A percentile compares a stretch with the other conserved stretches of the same genome.
Evolutionary conservation across 2,797 vertebrate species (phyloP).

Genomic region (Phrynocephalus vlangalii): DNA sequence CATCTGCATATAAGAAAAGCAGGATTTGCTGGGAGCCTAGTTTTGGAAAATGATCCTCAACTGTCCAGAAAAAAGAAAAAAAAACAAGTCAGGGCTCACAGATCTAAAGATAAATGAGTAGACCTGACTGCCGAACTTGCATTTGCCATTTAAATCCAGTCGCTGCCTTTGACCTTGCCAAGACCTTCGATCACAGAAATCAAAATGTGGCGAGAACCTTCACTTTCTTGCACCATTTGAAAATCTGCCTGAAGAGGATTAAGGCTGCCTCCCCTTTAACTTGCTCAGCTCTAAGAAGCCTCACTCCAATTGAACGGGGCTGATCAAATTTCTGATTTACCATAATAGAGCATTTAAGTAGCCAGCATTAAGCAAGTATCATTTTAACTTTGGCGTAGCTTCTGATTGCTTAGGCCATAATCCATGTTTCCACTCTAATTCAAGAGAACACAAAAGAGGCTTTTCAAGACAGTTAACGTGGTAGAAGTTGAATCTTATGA

Average conservation of each 20-base stretch:
- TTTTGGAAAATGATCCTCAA: no score
- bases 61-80: no score
- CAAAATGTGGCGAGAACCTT: background rate
- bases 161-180: background rate
- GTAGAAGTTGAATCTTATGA: background rate
- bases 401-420: background rate
- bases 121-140: no score
- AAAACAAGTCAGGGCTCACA: no score
- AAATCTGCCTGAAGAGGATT: background rate
- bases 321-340: conserved; percentile 16
- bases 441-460: conserved; percentile 17
- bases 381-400: background rate
- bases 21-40: no score
- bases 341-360: background rate
- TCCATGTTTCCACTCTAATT: conserved; percentile 5
- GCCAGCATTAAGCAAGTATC: background rate
- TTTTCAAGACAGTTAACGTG: background rate
- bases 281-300: background rate
- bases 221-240: background rate
- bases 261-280: background rate
- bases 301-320: background rate
- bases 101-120: background rate
- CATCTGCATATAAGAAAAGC: no score
- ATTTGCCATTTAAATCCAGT: background rate
- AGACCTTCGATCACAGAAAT: background rate